phyloP scores from a whole-genome alignment of 1,140 invertebrate genomes.

The Lerema accius region DNA sequence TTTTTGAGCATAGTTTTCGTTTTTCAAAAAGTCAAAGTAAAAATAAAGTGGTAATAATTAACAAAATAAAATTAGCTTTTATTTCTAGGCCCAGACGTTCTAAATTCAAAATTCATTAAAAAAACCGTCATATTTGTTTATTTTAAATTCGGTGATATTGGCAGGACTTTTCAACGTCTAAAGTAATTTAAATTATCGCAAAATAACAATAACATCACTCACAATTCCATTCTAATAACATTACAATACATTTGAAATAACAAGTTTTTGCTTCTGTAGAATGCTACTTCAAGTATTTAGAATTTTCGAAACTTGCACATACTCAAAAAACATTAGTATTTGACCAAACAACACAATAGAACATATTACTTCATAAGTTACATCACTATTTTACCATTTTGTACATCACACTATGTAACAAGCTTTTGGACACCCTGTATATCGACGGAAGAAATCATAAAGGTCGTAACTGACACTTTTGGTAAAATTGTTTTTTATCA shows the following conservation, averaged over 20 bases:
- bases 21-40: too few relatives aligned
- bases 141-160: conserved; percentile 4
- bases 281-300: conserved; percentile 28
- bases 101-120: not conserved
- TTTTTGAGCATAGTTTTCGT: too few relatives aligned
- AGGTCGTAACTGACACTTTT: too few relatives aligned
- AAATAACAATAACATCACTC: conserved; percentile 6
- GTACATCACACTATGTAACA: too few relatives aligned
- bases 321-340: conserved; percentile 6
- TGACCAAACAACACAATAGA: conserved; percentile 1
- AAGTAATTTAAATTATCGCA: not conserved
- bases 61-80: too few relatives aligned
- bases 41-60: too few relatives aligned
- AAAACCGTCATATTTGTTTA: not conserved
- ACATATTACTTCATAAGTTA: conserved; percentile 1
- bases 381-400: too few relatives aligned
- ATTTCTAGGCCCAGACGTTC: conserved; percentile 2
- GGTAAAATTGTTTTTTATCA: too few relatives aligned
- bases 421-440: too few relatives aligned
- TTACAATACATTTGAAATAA: conserved; percentile 44
- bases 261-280: conserved; percentile 51
- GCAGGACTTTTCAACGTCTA: not conserved
- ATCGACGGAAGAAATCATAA: too few relatives aligned
- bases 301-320: conserved; percentile 18
- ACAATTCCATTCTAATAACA: conserved; percentile 31